A percentile compares a stretch with the other conserved stretches of the same genome.
These are phyloP conservation scores for Saturnia japonica DNA, from an alignment of 2,888 invertebrate genomes.

Conservation along the genomic window DNA sequence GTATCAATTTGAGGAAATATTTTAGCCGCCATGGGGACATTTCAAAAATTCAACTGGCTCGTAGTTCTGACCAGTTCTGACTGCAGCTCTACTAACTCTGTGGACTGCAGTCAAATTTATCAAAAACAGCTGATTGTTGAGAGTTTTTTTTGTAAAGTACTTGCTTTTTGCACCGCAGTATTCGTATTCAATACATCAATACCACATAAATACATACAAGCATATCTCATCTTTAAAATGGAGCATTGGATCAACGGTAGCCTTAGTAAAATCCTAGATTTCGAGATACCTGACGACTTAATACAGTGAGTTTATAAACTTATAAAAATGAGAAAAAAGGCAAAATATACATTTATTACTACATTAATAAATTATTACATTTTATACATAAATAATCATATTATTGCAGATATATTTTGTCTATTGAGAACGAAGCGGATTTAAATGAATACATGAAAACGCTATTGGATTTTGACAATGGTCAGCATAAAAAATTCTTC, in stretches of 20 bases:
- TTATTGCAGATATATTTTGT: constrained; percentile 85
- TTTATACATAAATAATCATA: not conserved
- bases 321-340: not conserved
- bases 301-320: constrained; percentile 73
- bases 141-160: too few species aligned
- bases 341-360: too few species aligned
- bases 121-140: not conserved
- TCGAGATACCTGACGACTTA: constrained; percentile 86
- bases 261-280: constrained; percentile 84
- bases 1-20: too few species aligned
- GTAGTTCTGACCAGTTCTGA: too few species aligned
- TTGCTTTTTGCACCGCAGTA: too few species aligned
- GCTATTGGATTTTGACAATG: constrained; percentile 85
- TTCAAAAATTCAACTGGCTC: too few species aligned
- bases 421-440: constrained; percentile 87
- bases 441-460: constrained; percentile 90
- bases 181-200: too few species aligned
- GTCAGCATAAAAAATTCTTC: constrained; percentile 86
- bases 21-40: too few species aligned
- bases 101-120: too few species aligned
- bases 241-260: constrained; percentile 85
- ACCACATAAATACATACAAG: not conserved
- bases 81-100: too few species aligned
- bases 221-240: constrained; percentile 59
- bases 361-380: too few species aligned